Percentiles rank a stretch among this genome's conserved stretches.
Evolutionary conservation across 2,113 vertebrate genomes (phyloP).

Genomic region (Xiphorhynchus elegans): DNA sequence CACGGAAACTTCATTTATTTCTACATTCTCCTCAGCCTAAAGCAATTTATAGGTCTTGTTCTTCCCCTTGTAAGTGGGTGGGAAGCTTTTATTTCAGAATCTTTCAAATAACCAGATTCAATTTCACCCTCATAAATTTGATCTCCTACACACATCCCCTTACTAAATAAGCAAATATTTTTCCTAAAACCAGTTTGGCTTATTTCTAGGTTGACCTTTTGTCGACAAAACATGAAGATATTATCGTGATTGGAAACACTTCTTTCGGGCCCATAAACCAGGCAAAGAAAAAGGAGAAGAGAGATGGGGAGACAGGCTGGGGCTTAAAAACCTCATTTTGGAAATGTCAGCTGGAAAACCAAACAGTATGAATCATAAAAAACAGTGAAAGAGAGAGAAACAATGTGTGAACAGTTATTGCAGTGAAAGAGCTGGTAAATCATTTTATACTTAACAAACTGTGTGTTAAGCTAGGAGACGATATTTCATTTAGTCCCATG

Average conservation of each 20-base stretch:
- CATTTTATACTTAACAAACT: constrained; percentile 26
- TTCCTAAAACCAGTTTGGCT: constrained; percentile 54
- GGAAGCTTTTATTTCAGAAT: constrained; percentile 66
- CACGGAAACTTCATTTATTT: constrained; percentile 40
- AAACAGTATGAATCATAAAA: constrained; percentile 42
- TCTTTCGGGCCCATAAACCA: constrained; percentile 23
- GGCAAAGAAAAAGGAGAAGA: constrained; percentile 2
- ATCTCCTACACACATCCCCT: constrained; percentile 44
- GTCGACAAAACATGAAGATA: constrained; percentile 59
- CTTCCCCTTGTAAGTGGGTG: constrained; percentile 43
- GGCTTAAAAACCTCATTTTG: constrained; percentile 26
- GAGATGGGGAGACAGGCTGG: not conserved
- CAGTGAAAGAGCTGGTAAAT: constrained; percentile 17
- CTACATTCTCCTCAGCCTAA: constrained; percentile 26
- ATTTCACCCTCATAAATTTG: constrained; percentile 65
- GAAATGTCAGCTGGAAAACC: constrained; percentile 34
- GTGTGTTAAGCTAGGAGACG: not conserved
- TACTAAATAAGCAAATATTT: constrained; percentile 66
- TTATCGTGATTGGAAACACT: constrained; percentile 28
- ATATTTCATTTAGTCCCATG: not conserved
- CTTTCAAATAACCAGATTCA: constrained; percentile 55
- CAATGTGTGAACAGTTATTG: constrained; percentile 36
- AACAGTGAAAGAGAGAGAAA: constrained; percentile 28
- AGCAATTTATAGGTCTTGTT: constrained; percentile 43
- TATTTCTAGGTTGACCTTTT: constrained; percentile 59